A percentile compares a stretch with the other conserved stretches of the same genome.
Conservation (phyloP, 2,113 vertebrate species). For the Sinocyclocheilus anshuiensis region DNA sequence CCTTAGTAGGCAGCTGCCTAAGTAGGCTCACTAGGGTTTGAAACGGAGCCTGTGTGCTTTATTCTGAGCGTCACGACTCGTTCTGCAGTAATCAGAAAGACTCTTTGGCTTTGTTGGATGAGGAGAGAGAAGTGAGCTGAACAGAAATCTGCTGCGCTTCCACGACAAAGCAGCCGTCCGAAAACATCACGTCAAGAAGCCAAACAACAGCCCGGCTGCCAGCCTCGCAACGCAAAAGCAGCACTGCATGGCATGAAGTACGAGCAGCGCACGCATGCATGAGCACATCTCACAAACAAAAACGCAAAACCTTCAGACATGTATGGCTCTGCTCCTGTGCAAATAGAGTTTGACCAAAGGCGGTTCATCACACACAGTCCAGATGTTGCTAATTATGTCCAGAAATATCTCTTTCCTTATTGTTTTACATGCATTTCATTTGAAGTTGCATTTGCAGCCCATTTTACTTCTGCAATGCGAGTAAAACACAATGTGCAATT, state of each 20-base stretch:
- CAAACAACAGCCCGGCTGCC: conserved; percentile 16
- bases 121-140: conserved; percentile 26
- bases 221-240: not conserved
- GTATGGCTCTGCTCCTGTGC: conserved; percentile 54
- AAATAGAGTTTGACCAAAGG: conserved; percentile 44
- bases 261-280: too few relatives aligned
- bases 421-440: not conserved
- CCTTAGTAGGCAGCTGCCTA: too few relatives aligned
- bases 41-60: not conserved
- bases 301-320: not conserved
- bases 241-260: not conserved
- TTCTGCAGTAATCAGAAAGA: conserved; percentile 29
- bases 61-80: not conserved
- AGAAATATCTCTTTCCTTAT: not conserved
- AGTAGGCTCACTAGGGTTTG: not conserved
- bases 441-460: not conserved
- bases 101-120: conserved; percentile 39
- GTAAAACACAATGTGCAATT: not conserved
- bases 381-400: conserved; percentile 3
- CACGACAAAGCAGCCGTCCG: conserved; percentile 24
- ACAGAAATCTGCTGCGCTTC: conserved; percentile 49
- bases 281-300: not conserved
- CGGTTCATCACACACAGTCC: conserved; percentile 35
- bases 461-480: not conserved
- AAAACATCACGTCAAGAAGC: conserved; percentile 35